Base-by-base conservation (phyloP, 2,888 invertebrate species). In the Rhyacophila evoluta region DNA sequence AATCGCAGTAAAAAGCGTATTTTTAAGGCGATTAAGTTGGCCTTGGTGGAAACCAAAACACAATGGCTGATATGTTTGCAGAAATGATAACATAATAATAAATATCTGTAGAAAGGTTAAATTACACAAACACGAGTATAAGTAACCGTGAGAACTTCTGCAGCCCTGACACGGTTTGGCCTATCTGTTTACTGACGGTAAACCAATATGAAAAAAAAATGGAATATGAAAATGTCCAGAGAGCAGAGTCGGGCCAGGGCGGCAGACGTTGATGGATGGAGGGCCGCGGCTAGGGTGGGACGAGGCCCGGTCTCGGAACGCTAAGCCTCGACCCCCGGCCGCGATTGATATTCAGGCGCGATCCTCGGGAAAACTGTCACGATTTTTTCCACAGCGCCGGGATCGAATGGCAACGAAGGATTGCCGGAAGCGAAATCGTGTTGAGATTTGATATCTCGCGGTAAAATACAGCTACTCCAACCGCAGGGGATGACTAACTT, bases 261-360 rank as follows among this genome's bases (percentile, higher is more conserved):
- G 19, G 10, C n/a, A 36, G 74, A 74, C 74, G 19, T 74, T 74
- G 74, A 74, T 68, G 74, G 68, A 74, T 74, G 74, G 29, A 15
- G 41, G 19, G 67, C 55, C 74, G 36, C 12, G 69, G 38, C 74
- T 37, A 55, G 55, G 55, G 25, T 55, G 25, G 55, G 19, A 19
- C 25, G 55, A 12, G 25, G 25, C 25, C 10, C 55, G 25, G 19
- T 25, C 55, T 55, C 55, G 25, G 6, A 8, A 8, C 19, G 15
- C 55, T 55, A 55, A 19, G 25, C 55, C 55, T 1, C 25, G 25
- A 55, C 10, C 55, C 55, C 55, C 15, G 55, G 8, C 25, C 55
- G 19, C 55, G 55, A 55, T 55, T 55, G 55, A 25, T 55, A 55
- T 55, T 55, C 55, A 55, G 55, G 55, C 55, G 15, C 19, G 25